Base-by-base conservation (phyloP, 2,888 invertebrate genomes). In the Enoplolaimus lenunculus region DNA sequence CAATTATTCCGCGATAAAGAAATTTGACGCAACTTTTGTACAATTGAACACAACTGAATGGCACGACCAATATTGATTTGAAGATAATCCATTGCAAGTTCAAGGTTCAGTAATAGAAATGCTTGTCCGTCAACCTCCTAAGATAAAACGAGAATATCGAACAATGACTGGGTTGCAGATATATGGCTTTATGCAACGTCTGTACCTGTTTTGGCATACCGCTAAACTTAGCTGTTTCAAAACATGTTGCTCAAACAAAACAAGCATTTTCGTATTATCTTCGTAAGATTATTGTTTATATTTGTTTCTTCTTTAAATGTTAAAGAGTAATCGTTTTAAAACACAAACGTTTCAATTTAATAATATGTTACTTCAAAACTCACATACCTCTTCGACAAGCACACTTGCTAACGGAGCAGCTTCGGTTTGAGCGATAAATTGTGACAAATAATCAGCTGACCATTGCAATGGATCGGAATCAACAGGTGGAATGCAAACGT, bases 1-100 rank as follows among this genome's bases (percentile, higher is more conserved):
- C n/a, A n/a, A n/a, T n/a, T 45, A 45, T 45, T 45, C 7, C 21
- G 45, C 21, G 21, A 21, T 45, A 45, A 21, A 45, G 7, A 70
- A 68, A 34, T 68, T n/a, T 29, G 31, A 33, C 59, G 29, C 33
- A 70, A 31, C 31, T 70, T 26, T 29, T 70, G 31, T 31, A 60
- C 35, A 13, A 70, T 34, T n/a, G 28, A 67, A 35, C 70, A 70
- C 2, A 70, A 13, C 29, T 70, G 64, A 62, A 70, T 28, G n/a
- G 70, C 70, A 2, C 65, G 70, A 2, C 70, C 70, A 2, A 70
- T 26, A 28, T 68, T 70, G 28, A 70, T 28, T 33, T 30, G 26
- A 2, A 70, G 35, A 33, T 3, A 34, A 1, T 68, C 67, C 33
- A 66, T 21, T 31, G 67, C 67, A 33, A n/a, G 13, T 13, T 66